Evolutionary conservation across 2,888 invertebrate genomes (phyloP).

Genomic region (Prosopocoilus inquinatus): DNA sequence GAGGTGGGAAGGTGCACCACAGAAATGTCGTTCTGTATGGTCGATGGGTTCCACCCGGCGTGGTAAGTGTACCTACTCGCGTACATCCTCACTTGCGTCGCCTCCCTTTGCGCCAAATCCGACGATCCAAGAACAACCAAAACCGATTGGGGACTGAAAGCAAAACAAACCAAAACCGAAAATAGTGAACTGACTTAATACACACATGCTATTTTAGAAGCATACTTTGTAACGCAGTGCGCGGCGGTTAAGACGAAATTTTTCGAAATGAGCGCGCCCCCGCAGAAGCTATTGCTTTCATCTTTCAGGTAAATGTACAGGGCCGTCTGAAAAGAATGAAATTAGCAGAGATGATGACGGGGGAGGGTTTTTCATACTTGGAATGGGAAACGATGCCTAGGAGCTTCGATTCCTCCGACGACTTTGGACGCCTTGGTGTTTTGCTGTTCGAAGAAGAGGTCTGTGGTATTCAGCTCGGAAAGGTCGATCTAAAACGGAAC

Average conservation of each 20-base stretch:
- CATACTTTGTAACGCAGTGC: slow-evolving; percentile 45
- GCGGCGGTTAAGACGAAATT: slow-evolving; percentile 57
- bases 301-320: slow-evolving; percentile 17
- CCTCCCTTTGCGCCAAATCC: slow-evolving; percentile 10
- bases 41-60: slow-evolving; percentile 11
- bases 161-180: slow-evolving; percentile 1
- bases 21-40: slow-evolving; percentile 13
- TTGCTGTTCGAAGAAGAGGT: background rate
- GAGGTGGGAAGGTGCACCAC: slow-evolving; percentile 11
- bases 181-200: background rate
- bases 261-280: slow-evolving; percentile 51
- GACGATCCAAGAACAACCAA: slow-evolving; percentile 13
- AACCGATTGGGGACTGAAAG: slow-evolving; percentile 9
- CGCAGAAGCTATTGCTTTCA: slow-evolving; percentile 53
- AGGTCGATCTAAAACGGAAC: slow-evolving; percentile 8
- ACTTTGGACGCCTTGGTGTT: background rate
- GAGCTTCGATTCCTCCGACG: slow-evolving; percentile 13
- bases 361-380: slow-evolving; percentile 4
- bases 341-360: background rate
- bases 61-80: slow-evolving; percentile 16
- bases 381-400: slow-evolving; percentile 7
- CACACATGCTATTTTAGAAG: too few species aligned
- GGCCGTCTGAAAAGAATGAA: slow-evolving; percentile 8
- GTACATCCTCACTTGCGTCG: slow-evolving; percentile 14
- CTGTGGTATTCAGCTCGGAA: background rate